A percentile compares a stretch with the other conserved stretches of the same genome.
These are phyloP conservation scores for Dendrophyllia cribrosa DNA, from an alignment of 64 coral and sea anemone species.

Conservation along the genomic window DNA sequence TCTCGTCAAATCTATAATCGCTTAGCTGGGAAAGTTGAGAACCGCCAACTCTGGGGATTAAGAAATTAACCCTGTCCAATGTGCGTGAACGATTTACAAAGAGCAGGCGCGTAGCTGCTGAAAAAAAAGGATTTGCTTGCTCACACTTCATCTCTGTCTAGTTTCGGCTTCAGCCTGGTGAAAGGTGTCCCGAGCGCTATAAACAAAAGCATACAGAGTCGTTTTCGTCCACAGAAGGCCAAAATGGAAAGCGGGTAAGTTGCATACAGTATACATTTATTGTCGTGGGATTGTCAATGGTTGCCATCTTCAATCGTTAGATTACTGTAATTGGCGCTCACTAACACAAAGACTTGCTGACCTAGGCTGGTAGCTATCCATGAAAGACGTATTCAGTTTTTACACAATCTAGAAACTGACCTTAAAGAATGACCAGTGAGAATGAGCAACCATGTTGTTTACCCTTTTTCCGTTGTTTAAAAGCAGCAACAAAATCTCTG, in stretches of 20 bases:
- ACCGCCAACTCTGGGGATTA: neutral
- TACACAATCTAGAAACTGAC: too few species aligned
- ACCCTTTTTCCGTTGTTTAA: neutral
- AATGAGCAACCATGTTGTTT: neutral
- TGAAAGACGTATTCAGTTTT: neutral
- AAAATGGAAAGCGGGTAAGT: slow-evolving; percentile 17
- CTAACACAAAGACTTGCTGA: too few species aligned
- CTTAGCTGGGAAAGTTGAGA: slow-evolving; percentile 10
- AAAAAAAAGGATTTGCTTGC: neutral
- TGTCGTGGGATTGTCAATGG: too few species aligned
- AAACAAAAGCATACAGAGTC: neutral
- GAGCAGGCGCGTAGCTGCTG: neutral
- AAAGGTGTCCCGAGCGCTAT: neutral
- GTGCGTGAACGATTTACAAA: slow-evolving; percentile 13
- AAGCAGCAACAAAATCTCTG: neutral
- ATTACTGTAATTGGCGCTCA: neutral
- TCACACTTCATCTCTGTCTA: neutral
- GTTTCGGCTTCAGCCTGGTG: too few species aligned
- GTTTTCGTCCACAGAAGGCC: neutral
- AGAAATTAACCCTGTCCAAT: slow-evolving; percentile 21
- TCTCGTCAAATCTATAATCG: slow-evolving; percentile 3
- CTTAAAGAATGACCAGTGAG: too few species aligned
- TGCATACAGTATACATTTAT: neutral
- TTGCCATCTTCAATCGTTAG: neutral
- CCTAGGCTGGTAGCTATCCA: neutral